Conservation (phyloP, 2,888 invertebrate species). For the Lottia scabra region DNA sequence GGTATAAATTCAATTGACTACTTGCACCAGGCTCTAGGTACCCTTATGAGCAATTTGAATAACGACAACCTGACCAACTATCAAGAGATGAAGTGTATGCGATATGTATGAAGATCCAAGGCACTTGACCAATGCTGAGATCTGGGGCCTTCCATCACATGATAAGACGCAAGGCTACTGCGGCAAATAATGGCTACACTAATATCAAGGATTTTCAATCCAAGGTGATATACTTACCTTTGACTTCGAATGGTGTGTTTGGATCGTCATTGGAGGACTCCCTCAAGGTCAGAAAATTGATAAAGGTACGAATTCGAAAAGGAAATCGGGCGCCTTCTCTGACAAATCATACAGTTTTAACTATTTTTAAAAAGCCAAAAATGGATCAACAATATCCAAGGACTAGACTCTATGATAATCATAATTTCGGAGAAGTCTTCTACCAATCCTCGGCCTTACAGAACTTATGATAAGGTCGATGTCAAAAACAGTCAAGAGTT, state of each 20-base stretch:
- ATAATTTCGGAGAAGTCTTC: no score
- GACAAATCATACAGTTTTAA: not conserved
- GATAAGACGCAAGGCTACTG: not conserved
- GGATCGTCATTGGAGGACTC: no score
- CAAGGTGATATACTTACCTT: not conserved
- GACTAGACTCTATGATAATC: no score
- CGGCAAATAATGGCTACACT: not conserved
- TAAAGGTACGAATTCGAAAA: not conserved
- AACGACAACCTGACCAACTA: not conserved
- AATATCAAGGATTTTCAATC: not conserved
- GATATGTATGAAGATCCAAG: not conserved
- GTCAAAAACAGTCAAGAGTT: no score
- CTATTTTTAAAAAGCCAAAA: not conserved
- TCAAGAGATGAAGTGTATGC: not conserved
- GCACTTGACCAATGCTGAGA: not conserved
- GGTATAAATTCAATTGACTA: not conserved
- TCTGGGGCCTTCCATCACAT: not conserved
- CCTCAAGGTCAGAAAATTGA: slow-evolving; percentile 30
- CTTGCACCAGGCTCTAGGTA: not conserved
- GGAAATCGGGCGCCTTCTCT: no score
- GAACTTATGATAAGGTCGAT: no score
- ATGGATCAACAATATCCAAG: not conserved
- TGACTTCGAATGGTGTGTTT: slow-evolving; percentile 26
- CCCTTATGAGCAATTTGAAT: not conserved
- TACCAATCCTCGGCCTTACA: no score